Base-by-base conservation (phyloP, 2,113 vertebrate species). In the Festucalex cinctus region DNA sequence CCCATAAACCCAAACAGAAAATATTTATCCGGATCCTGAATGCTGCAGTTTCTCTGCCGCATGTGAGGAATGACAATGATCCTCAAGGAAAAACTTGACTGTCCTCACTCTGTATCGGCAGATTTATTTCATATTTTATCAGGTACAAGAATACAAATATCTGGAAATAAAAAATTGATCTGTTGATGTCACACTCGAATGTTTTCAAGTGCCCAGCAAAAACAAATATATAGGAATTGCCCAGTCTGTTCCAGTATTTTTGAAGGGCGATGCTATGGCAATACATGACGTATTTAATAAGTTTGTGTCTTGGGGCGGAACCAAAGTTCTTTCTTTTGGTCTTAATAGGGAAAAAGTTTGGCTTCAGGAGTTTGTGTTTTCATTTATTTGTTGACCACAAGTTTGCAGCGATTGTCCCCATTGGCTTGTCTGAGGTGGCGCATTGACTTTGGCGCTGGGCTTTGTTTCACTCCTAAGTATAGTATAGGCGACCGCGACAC, bases 381-480 rank as follows among this genome's bases (percentile, higher is more conserved):
- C 68, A 51, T 71, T 62, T 71, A 66, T 63, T 70, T 51, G 49
- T 76, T 49, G 41, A 46, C 48, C 37, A 57, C 62, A 66, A 70
- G 67, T 79, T 77, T 76, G 57, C 73, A 70, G n/a, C 39, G 46
- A 26, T 36, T 65, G 57, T 66, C 17, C 54, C 37, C 35, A 26
- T 71, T 13, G 65, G 56, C 12, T 68, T 75, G 77, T 59, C 24
- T 77, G 70, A 70, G 76, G 76, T 44, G 62, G 17, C 68, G 69
- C 66, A 85, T 83, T 72, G 86, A 88, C 88, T 84, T 79, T 62
- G 68, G 71, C 75, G 48, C 32, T 58, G 68, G 66, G 79, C 82
- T 82, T 83, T 85, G 69, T 82, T 84, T 81, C 65, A 26, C 65
- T 77, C 66, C 66, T 75, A 66, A 41, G 39, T 13, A 41, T 13